Percentiles rank a stretch among this genome's conserved stretches.
Evolutionary conservation across 1,140 invertebrate species (phyloP).

Genomic region (Ceratosolen solmsi): DNA sequence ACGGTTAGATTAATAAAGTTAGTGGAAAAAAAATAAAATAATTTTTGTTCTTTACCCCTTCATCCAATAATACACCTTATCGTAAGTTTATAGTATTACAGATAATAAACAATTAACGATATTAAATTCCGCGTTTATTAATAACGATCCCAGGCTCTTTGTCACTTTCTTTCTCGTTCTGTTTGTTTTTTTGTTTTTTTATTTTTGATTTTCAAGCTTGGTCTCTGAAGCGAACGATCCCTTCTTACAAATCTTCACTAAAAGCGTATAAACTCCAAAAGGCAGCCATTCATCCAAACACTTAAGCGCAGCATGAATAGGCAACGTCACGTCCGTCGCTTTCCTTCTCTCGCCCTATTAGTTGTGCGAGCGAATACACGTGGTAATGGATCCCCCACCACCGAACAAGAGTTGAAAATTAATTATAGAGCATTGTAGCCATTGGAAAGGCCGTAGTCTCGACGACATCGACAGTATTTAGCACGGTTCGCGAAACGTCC

Average conservation of each 20-base stretch:
- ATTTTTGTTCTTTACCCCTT: too few species aligned
- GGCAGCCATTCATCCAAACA: neutral
- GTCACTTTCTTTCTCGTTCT: too few species aligned
- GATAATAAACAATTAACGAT: too few species aligned
- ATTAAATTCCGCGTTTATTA: too few species aligned
- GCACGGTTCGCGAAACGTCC: neutral
- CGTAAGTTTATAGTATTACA: too few species aligned
- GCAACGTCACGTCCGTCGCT: neutral
- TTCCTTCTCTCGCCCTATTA: neutral
- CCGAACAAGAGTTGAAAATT: slow-evolving; percentile 60
- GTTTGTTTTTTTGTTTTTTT: too few species aligned
- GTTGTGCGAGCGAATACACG: slow-evolving; percentile 54
- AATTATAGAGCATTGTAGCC: slow-evolving; percentile 62
- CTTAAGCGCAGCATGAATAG: neutral
- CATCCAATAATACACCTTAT: too few species aligned
- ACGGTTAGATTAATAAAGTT: too few species aligned
- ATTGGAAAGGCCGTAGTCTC: slow-evolving; percentile 52
- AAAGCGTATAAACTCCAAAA: neutral
- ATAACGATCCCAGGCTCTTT: too few species aligned
- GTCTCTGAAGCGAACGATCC: neutral
- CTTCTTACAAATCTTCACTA: neutral
- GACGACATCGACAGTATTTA: neutral
- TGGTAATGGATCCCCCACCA: slow-evolving; percentile 59
- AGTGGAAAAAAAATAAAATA: too few species aligned
- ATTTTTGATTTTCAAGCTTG: too few species aligned